Evolutionary conservation across 2,113 vertebrate genomes (phyloP), one percentile per base, ranked within the genome.

Genomic region (Thalassarche chlororhynchos): DNA sequence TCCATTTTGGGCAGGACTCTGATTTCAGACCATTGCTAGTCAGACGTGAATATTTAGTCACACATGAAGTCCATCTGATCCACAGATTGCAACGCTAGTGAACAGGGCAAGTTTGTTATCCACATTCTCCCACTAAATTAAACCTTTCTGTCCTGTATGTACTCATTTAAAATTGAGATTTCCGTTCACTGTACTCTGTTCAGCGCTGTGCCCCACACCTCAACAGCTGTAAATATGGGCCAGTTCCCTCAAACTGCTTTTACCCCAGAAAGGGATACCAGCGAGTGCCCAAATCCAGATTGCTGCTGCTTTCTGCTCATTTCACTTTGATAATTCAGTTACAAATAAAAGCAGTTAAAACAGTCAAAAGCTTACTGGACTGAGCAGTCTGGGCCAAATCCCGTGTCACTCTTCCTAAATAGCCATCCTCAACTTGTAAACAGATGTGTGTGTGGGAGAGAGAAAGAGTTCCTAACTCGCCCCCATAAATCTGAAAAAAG

Each of bases 391-490:
- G 4, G 42, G 49, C 62, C 70, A 82, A 71, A 70, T 11, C 26
- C 52, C 51, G 0, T 14, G 36, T 83, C 77, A 82, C 29, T 86
- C 40, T 70, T 89, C 69, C 61, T 31, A 70, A 62, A 91, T 42
- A 68, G 71, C 78, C 72, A 60, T 29, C 66, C 70, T 65, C 82
- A 65, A 86, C 26, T 7, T 40, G 34, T 66, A 85, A 44, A 86
- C 31, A 94, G 94, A 88, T 79, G 91, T 31, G 83, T 69, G 77
- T 52, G n/a, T 10, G 87, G 83, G 64, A 91, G 79, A 88, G 42
- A 88, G 38, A 95, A 79, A 83, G 68, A 49, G 95, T 97, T 93
- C 94, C 76, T 92, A 61, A 34, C 61, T 71, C 88, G 14, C 85
- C 49, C 78, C 79, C 72, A 46, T 52, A 90, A 96, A 96, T 74